Conservation (phyloP, 1,140 invertebrate genomes). For the Nebria ingens region DNA sequence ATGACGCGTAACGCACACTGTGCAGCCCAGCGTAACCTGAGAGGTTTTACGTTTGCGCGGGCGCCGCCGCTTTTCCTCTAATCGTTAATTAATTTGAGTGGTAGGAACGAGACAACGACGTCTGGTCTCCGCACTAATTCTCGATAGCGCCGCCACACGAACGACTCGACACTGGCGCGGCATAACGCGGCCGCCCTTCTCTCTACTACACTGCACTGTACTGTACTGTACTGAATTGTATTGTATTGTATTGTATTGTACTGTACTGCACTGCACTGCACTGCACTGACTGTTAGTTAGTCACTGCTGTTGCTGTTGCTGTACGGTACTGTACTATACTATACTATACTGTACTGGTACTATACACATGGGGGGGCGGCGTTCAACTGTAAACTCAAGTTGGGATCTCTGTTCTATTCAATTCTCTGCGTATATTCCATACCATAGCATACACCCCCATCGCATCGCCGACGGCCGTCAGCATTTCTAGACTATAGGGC, state of each 20-base stretch:
- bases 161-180: background rate
- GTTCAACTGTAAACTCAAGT: no score
- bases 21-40: background rate
- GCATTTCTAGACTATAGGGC: no score
- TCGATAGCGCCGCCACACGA: background rate
- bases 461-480: background rate
- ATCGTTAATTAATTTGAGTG: background rate
- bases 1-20: no score
- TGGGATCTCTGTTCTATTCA: no score
- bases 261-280: background rate
- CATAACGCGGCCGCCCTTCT: background rate
- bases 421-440: no score
- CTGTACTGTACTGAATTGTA: background rate
- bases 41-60: background rate
- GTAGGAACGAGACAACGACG: background rate
- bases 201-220: background rate
- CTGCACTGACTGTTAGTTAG: no score
- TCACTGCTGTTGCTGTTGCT: no score
- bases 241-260: background rate
- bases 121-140: background rate
- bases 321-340: no score
- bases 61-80: background rate
- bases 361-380: no score
- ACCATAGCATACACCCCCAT: no score
- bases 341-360: no score